Base-by-base conservation (phyloP, 2,888 invertebrate genomes). In the Polylopha cassiicola region DNA sequence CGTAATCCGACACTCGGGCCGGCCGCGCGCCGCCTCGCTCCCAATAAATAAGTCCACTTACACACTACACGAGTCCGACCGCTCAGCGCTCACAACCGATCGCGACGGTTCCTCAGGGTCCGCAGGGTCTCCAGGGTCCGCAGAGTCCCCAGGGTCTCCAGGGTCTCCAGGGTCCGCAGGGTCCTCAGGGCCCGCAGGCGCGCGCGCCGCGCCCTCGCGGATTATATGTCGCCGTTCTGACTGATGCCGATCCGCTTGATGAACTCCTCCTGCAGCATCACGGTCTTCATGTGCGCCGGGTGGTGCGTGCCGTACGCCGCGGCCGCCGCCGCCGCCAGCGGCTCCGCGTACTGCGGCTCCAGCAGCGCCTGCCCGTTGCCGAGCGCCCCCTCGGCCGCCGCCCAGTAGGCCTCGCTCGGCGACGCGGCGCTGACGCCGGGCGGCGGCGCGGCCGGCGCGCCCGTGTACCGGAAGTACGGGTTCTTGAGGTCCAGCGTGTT, bases 401-500 rank as follows among this genome's bases (percentile, higher is more conserved):
- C 90, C 96, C 96, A 97, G 65, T 95, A 96, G 37, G 91, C 89
- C 78, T 99, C 98, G 63, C 96, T 97, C 0, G 99, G 98, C 1
- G 98, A 97, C 29, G 92, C 91, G 43, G 91, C 92, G 65, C 94
- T 94, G 30, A 94, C 92, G 6, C 98, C 97, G 1, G 98, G 98
- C 4, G 98, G 98, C 0, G 97, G 94, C 37, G 94, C 92, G 1
- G 95, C 94, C 0, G 97, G 95, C 14, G 95, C 95, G 10, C 97
- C 97, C 2, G 97, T 96, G 67, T 97, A 98, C 68, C 98, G 91
- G 78, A 99, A 99, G 89, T 97, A 98, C 0, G 99, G 98, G 84
- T 99, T 99, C 87, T 99, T 99, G 61, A 99, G 87, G 77, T 99
- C 99, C 64, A 99, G 87, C 8, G 95, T 95, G 73, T 99, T 99